Percentiles rank a stretch among this genome's conserved stretches.
Evolutionary conservation across 64 coral and sea anemone genomes (phyloP).

Genomic region (Stylophora pistillata): DNA sequence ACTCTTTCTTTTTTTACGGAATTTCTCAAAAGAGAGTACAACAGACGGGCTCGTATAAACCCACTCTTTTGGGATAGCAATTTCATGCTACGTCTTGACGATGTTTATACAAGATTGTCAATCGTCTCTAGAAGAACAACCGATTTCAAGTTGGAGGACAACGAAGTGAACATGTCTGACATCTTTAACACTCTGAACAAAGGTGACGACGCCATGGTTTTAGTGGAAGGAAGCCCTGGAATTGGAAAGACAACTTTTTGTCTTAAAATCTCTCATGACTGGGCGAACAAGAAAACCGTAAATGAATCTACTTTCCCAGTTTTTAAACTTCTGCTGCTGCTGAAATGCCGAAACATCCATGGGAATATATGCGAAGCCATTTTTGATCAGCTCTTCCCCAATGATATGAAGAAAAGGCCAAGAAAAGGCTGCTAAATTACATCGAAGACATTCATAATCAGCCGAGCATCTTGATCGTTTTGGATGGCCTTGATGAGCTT

Average conservation of each 20-base stretch:
- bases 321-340: neutral
- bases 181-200: neutral
- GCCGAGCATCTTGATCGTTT: conserved; percentile 1
- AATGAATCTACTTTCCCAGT: neutral
- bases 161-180: neutral
- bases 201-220: neutral
- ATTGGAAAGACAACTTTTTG: conserved; percentile 46
- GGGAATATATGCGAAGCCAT: conserved; percentile 14
- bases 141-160: neutral
- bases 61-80: neutral
- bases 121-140: neutral
- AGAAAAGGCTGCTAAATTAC: neutral
- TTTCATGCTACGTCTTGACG: neutral
- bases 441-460: conserved; percentile 13
- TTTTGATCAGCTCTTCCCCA: conserved; percentile 10
- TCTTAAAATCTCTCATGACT: conserved; percentile 38
- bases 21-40: neutral
- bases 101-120: neutral
- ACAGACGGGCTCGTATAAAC: neutral
- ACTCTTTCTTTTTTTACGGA: neutral
- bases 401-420: neutral
- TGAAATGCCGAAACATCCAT: conserved; percentile 31
- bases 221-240: conserved; percentile 34
- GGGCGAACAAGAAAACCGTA: conserved; percentile 9
- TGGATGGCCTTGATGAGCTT: conserved; percentile 42